Evolutionary conservation across 1,140 invertebrate species (phyloP).

Genomic region (Achroia grisella): DNA sequence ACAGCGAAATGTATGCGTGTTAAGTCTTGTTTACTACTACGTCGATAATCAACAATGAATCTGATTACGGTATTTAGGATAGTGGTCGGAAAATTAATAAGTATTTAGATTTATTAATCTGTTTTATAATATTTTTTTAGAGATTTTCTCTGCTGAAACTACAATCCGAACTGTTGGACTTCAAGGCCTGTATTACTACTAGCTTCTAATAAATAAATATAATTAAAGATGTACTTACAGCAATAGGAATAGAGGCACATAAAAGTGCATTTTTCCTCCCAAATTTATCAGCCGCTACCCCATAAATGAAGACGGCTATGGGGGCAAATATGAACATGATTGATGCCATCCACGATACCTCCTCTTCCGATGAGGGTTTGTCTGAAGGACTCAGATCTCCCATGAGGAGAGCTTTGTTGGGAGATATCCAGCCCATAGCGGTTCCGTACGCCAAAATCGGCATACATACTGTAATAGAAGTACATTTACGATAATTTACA

Average conservation of each 20-base stretch:
- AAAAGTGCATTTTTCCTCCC: constrained; percentile 50
- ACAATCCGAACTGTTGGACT: too few species aligned
- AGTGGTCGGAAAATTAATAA: too few species aligned
- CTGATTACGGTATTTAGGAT: too few species aligned
- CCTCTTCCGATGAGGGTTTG: constrained; percentile 32
- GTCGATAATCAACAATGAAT: too few species aligned
- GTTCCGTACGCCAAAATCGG: constrained; percentile 56
- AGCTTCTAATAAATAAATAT: too few species aligned
- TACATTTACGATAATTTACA: background rate
- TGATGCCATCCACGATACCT: constrained; percentile 63
- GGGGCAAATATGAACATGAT: constrained; percentile 66
- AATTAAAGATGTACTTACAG: constrained; percentile 27
- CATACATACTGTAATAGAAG: constrained; percentile 53
- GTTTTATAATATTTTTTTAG: too few species aligned
- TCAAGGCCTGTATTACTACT: too few species aligned
- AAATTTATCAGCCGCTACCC: constrained; percentile 52
- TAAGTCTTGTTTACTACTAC: too few species aligned
- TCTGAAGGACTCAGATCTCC: constrained; percentile 34
- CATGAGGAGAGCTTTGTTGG: constrained; percentile 50
- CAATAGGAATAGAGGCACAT: constrained; percentile 44
- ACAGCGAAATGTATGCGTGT: too few species aligned
- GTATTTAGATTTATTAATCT: too few species aligned
- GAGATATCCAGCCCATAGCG: constrained; percentile 64
- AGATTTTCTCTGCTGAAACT: too few species aligned
- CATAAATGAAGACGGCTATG: constrained; percentile 54